Evolutionary conservation across 2,113 vertebrate genomes (phyloP), one percentile per base, ranked within the genome.

Genomic region (Eulemur rufifrons): DNA sequence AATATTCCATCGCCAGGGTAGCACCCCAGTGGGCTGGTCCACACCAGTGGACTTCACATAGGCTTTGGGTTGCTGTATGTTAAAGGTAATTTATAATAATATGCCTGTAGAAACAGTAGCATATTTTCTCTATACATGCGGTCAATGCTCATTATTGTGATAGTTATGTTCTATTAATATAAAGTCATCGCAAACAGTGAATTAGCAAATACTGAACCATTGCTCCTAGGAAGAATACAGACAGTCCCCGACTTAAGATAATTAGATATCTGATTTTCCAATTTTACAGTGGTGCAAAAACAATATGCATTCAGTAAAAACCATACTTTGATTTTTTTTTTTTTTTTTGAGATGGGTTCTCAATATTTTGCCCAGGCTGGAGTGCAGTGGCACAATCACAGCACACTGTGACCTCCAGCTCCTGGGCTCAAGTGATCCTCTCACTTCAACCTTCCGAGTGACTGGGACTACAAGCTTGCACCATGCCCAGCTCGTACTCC

Each of bases 51-150:
- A 87, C 61, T 76, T 69, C 68, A 80, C 18, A 34, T 11, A 82
- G 66, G 37, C 82, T 89, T 47, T 50, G 42, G 45, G 34, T 56
- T 80, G 68, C 89, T 93, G 78, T 29, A 14, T 9, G 13, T 76
- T 56, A 78, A 96, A 97, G 96, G 97, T 98, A 93, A 95, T 50
- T 82, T 50, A 69, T 74, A 45, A 63, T 37, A 59, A 20, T 14
- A 18, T 66, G 32, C 7, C 34, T 59, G 5, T 71, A 88, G 64
- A 86, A 77, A 85, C 3, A 74, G 20, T n/a, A 69, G 50, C 32
- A 25, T 47, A 25, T 29, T 77, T 88, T 84, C 23, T 83, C 4
- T 76, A 3, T 54, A 34, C 56, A n/a, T 34, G 5, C 14, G 11
- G 17, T 42, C 63, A 69, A 0, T 76, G 74, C 59, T 93, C 0